A percentile compares a stretch with the other conserved stretches of the same genome.
Evolutionary conservation across 2,113 vertebrate genomes (phyloP).

Genomic region (Hypocryptadius cinnamomeus): DNA sequence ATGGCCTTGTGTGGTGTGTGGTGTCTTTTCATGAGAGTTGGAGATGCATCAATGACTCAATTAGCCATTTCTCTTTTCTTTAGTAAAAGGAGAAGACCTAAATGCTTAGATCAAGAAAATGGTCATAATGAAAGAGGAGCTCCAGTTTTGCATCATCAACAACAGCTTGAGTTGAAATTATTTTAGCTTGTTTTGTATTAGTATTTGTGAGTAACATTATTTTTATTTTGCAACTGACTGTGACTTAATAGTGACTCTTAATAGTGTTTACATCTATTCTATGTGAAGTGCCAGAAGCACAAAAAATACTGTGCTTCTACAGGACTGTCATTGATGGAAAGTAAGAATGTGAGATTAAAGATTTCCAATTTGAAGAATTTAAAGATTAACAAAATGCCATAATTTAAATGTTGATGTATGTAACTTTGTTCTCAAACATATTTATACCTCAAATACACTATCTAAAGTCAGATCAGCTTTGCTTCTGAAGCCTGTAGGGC

Average conservation of each 20-base stretch:
- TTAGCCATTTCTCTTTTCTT: neutral
- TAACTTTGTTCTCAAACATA: neutral
- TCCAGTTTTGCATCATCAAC: neutral
- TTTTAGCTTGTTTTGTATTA: neutral
- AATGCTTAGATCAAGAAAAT: neutral
- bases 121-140: neutral
- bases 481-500: neutral
- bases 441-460: neutral
- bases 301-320: neutral
- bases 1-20: neutral
- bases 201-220: neutral
- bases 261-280: neutral
- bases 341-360: neutral
- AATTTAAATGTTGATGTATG: neutral
- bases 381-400: neutral
- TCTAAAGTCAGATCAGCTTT: neutral
- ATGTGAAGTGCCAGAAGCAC: neutral
- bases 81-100: neutral
- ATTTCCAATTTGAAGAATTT: neutral
- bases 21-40: neutral
- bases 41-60: neutral
- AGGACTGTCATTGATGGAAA: neutral
- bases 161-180: neutral
- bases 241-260: neutral
- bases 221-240: neutral